Evolutionary conservation across 2,888 invertebrate genomes (phyloP).

Genomic region (Limnephilus auricula): DNA sequence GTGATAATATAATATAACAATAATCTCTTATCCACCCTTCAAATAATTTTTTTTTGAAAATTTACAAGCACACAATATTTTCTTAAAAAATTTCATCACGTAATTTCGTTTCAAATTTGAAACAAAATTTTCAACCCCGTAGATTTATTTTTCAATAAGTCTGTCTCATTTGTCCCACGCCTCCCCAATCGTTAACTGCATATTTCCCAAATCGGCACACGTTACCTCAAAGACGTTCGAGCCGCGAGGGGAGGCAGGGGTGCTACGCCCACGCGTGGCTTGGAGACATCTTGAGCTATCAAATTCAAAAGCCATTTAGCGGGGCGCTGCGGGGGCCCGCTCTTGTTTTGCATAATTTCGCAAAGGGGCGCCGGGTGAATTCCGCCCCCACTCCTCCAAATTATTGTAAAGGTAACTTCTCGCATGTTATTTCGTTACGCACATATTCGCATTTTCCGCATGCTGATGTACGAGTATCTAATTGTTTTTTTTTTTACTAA

Average conservation of each 20-base stretch:
- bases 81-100: not conserved
- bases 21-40: not conserved
- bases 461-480: not conserved
- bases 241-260: constrained; percentile 4
- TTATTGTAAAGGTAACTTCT: constrained; percentile 23
- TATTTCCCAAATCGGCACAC: constrained; percentile 46
- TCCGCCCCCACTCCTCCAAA: not conserved
- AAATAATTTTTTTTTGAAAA: not conserved
- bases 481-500: not conserved
- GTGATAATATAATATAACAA: not conserved
- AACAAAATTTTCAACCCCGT: not conserved
- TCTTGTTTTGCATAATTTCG: constrained; percentile 65
- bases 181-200: constrained; percentile 47
- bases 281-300: constrained; percentile 66
- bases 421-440: constrained; percentile 7
- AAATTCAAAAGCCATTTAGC: constrained; percentile 66
- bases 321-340: constrained; percentile 54
- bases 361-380: constrained; percentile 40
- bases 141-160: constrained; percentile 9
- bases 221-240: constrained; percentile 29
- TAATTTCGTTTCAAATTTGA: not conserved
- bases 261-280: constrained; percentile 14
- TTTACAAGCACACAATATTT: not conserved
- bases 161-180: constrained; percentile 21
- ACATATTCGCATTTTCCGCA: not conserved